These are phyloP conservation scores for Actinemys pallida DNA, from an alignment of 2,113 vertebrate species.

Conservation along the genomic window DNA sequence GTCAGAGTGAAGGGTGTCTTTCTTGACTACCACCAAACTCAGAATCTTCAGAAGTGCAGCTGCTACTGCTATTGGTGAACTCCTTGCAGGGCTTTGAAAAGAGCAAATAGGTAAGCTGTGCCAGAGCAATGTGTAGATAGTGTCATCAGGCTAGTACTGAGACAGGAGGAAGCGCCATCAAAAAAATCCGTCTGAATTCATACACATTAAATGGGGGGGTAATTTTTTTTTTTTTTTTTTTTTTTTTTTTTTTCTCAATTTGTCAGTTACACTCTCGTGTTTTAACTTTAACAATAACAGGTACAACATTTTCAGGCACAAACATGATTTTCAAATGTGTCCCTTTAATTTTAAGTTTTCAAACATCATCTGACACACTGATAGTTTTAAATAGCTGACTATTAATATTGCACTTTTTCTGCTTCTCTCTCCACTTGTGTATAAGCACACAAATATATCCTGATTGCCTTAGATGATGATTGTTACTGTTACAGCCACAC, in stretches of 20 bases:
- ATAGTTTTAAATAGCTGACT: neutral
- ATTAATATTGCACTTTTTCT: neutral
- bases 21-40: neutral
- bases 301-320: neutral
- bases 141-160: neutral
- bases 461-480: neutral
- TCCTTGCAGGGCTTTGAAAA: neutral
- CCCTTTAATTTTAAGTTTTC: neutral
- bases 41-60: neutral
- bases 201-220: neutral
- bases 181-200: neutral
- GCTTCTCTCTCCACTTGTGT: neutral
- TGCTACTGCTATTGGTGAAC: neutral
- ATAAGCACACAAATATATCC: neutral
- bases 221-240: neutral
- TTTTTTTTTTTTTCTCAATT: neutral
- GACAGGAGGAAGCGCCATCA: neutral
- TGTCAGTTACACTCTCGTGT: neutral
- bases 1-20: neutral
- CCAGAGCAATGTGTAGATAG: neutral
- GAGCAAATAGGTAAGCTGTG: neutral
- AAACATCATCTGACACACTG: neutral
- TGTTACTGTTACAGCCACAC: neutral
- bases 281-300: neutral
- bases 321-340: neutral